phyloP scores from a whole-genome alignment of 2,113 vertebrate species.

The Perca flavescens region DNA sequence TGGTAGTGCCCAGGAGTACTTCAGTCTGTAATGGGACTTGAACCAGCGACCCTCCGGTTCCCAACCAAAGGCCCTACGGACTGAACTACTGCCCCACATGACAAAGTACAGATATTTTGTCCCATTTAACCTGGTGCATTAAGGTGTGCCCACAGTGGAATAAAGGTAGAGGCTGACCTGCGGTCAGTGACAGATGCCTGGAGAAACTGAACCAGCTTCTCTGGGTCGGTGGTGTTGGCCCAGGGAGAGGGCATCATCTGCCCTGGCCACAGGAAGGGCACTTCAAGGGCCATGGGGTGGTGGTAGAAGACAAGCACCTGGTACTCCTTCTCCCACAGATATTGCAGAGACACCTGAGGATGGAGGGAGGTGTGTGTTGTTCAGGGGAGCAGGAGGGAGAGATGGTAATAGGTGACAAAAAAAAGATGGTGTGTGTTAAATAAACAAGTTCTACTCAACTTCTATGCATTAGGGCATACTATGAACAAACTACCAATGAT shows the following conservation, averaged over 20 bases:
- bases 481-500: constrained; percentile 4
- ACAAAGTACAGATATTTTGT: background rate
- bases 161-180: constrained; percentile 73
- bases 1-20: too few relatives aligned
- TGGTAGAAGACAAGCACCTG: constrained; percentile 98
- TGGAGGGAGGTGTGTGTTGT: background rate
- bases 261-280: constrained; percentile 97
- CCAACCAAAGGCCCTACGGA: too few relatives aligned
- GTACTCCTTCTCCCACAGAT: constrained; percentile 97
- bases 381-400: background rate
- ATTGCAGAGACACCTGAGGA: constrained; percentile 89
- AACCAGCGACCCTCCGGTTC: too few relatives aligned
- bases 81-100: too few relatives aligned
- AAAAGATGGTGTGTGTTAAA: background rate
- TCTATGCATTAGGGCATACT: constrained; percentile 12
- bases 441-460: constrained; percentile 7
- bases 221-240: constrained; percentile 97
- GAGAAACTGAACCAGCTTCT: constrained; percentile 97
- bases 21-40: too few relatives aligned
- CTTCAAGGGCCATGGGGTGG: constrained; percentile 94
- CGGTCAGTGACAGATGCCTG: constrained; percentile 94
- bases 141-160: background rate
- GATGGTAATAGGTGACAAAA: background rate
- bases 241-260: constrained; percentile 99
- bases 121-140: background rate